phyloP scores from a whole-genome alignment of 2,113 vertebrate species.

The Malurus elegans region DNA sequence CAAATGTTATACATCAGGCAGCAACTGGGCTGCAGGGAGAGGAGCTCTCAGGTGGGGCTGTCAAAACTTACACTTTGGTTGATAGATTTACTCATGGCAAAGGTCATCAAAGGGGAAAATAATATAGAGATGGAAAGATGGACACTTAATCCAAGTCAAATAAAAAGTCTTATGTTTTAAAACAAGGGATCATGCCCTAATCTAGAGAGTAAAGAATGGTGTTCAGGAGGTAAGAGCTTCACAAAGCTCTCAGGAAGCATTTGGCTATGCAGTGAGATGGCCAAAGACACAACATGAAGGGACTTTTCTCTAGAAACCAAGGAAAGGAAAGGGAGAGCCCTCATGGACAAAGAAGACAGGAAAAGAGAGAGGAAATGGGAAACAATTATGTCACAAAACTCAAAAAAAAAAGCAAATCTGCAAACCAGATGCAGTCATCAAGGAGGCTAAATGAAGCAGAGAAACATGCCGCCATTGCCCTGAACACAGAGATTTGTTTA shows the following conservation, averaged over 20 bases:
- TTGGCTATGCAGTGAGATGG: not conserved
- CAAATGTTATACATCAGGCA: fast-evolving
- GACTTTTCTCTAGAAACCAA: not conserved
- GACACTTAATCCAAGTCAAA: not conserved
- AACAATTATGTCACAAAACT: not conserved
- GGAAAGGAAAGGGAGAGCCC: not conserved
- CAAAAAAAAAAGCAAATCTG: not conserved
- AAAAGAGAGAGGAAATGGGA: not conserved
- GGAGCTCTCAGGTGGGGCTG: not conserved
- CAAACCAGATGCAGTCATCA: not conserved
- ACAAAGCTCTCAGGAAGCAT: not conserved
- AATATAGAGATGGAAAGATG: not conserved
- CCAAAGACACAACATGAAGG: not conserved
- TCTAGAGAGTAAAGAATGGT: not conserved
- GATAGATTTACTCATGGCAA: not conserved
- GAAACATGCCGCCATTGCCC: not conserved
- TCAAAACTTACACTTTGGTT: not conserved
- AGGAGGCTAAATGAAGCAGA: not conserved
- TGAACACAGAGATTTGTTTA: not conserved
- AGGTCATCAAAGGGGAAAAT: not conserved
- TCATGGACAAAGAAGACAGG: not conserved
- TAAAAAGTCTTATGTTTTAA: not conserved
- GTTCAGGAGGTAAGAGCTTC: not conserved
- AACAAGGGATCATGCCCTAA: not conserved
- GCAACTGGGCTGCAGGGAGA: not conserved